These are phyloP conservation scores for Apoda limacodes DNA, from an alignment of 2,888 invertebrate genomes.

Conservation along the genomic window DNA sequence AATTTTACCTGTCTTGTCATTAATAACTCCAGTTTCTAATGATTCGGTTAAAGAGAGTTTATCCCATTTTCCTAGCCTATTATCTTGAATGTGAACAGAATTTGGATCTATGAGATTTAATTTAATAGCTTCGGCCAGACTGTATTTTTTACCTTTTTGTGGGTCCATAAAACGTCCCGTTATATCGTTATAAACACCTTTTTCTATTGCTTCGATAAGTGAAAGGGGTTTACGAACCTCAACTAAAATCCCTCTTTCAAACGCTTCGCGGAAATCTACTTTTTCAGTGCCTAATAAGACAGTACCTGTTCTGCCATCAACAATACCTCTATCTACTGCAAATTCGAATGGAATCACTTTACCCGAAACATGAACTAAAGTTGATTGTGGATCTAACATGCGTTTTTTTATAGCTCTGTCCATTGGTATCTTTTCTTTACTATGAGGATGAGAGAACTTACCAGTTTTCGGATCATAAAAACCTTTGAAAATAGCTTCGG, in stretches of 20 bases:
- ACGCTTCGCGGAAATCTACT: constrained; percentile 86
- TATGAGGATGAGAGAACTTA: constrained; percentile 82
- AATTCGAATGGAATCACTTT: constrained; percentile 85
- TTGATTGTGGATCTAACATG: constrained; percentile 85
- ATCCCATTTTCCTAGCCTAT: constrained; percentile 79
- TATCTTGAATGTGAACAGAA: constrained; percentile 85
- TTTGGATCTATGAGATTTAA: constrained; percentile 85
- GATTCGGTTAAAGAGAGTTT: constrained; percentile 84
- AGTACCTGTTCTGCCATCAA: constrained; percentile 81
- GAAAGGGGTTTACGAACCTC: constrained; percentile 86
- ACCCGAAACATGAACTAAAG: constrained; percentile 85
- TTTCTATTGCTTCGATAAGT: constrained; percentile 83
- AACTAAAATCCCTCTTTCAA: constrained; percentile 84
- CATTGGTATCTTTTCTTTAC: constrained; percentile 82
- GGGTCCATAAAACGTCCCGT: constrained; percentile 89
- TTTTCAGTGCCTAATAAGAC: constrained; percentile 72
- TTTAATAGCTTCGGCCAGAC: constrained; percentile 85
- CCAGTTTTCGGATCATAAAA: constrained; percentile 88
- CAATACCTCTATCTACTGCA: constrained; percentile 81
- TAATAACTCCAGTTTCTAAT: constrained; percentile 79
- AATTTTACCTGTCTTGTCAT: constrained; percentile 77
- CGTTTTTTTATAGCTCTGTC: constrained; percentile 88
- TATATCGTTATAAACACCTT: constrained; percentile 81
- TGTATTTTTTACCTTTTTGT: constrained; percentile 80
- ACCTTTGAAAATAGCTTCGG: constrained; percentile 93